These are phyloP conservation scores for Dolichomitus sp. DNA, from an alignment of 2,888 invertebrate genomes.

Conservation along the genomic window DNA sequence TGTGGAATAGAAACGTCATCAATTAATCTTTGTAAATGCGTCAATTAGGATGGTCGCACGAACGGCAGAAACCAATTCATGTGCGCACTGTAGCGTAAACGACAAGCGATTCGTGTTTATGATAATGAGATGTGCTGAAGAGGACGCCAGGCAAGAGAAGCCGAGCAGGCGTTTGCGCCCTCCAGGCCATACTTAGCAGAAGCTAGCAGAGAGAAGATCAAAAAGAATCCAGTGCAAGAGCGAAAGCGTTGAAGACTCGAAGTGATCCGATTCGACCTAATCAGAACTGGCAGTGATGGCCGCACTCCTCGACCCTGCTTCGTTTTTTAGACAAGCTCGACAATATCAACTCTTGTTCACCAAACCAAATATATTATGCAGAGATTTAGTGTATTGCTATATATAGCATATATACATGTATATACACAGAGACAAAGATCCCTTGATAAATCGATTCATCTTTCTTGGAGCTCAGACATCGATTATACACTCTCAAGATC, in stretches of 20 bases:
- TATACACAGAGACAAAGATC: not conserved
- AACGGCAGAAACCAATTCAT: conserved; percentile 19
- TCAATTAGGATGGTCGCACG: conserved; percentile 61
- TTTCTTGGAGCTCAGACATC: not conserved
- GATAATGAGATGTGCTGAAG: conserved; percentile 67
- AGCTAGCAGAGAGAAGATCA: not conserved
- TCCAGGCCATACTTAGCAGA: not conserved
- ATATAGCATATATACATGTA: not conserved
- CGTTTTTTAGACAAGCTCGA: not conserved
- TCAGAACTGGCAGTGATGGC: conserved; percentile 6
- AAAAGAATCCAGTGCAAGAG: not conserved
- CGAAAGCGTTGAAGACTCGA: not conserved
- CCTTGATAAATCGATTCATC: not conserved
- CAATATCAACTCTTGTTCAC: not conserved
- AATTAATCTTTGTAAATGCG: conserved; percentile 66
- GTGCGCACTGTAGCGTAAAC: conserved; percentile 52
- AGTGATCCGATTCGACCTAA: conserved; percentile 2
- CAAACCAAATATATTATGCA: not conserved
- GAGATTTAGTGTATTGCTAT: not conserved
- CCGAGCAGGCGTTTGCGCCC: conserved; percentile 13
- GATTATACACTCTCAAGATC: not conserved
- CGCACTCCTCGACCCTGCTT: not conserved
- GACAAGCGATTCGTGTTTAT: conserved; percentile 70
- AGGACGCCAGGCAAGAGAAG: conserved; percentile 25
- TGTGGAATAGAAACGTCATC: conserved; percentile 25